Conservation (phyloP, 2,797 vertebrate genomes). For the Crocodylus rhombifer region DNA sequence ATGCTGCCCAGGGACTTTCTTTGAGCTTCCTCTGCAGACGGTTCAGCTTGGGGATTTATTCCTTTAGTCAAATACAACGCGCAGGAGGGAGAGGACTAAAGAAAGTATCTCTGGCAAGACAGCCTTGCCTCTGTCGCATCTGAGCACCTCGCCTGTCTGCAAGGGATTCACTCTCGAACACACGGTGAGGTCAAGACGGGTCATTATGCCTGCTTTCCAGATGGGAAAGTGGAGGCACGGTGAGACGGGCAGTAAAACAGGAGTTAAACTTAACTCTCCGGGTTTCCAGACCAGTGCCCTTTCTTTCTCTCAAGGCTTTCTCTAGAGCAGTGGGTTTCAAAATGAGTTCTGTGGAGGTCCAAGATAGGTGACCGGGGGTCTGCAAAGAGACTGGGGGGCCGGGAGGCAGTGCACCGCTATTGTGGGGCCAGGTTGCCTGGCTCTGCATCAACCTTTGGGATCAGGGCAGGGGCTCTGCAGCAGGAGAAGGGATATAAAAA, state of each 20-base stretch:
- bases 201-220: neutral
- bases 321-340: neutral
- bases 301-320: neutral
- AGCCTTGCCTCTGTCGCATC: too few species aligned
- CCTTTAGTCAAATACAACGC: neutral
- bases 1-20: neutral
- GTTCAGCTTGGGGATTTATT: neutral
- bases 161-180: too few species aligned
- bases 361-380: too few species aligned
- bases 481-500: too few species aligned
- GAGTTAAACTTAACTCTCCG: neutral
- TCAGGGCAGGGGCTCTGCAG: too few species aligned
- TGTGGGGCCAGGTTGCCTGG: too few species aligned
- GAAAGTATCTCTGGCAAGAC: neutral
- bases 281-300: neutral
- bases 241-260: too few species aligned
- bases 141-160: too few species aligned
- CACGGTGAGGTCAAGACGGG: neutral
- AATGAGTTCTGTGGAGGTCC: too few species aligned
- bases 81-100: neutral
- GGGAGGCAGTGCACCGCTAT: too few species aligned
- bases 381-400: too few species aligned
- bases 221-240: neutral
- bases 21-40: neutral
- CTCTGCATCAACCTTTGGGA: too few species aligned